Evolutionary conservation across 1,140 invertebrate genomes (phyloP), one percentile per base, ranked within the genome.

Genomic region (Zaprionus vittiger): DNA sequence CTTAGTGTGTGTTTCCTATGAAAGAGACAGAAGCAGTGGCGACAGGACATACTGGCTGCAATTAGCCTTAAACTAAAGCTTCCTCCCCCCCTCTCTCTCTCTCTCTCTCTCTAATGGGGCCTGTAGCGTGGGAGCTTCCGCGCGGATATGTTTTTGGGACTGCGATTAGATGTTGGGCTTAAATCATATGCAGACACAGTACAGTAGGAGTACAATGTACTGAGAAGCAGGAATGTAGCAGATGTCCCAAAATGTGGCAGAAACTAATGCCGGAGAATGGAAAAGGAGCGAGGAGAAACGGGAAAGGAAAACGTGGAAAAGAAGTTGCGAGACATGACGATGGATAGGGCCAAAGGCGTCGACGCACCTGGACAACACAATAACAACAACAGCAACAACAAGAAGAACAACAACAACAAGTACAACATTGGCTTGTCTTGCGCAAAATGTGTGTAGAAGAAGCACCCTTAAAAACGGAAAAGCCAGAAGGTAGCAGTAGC

Each of bases 391-490:
- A n/a, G 1, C 6, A n/a, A n/a, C 20, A 22, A 2, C 20, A 22
- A 20, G 20, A 20, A 20, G 20, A 20, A 15, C 24, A 24, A 24
- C 24, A 24, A 4, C 24, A 4, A 24, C 24, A 24, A 24, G 24
- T 1, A 17, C 41, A n/a, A 17, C 31, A 34, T 34, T 2, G 9
- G 9, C 31, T 60, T 70, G 69, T 69, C 82, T 82, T 82, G 83
- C 79, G 68, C 84, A 81, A 89, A 78, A 56, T 44, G 41, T 17
- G n/a, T n/a, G n/a, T 73, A 52, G 34, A 52, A 79, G 78, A 89
- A 89, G 81, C 85, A 89, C 84, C 84, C 84, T 73, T 87, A 73
- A 90, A 47, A 79, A 68, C 38, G 66, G 54, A 79, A 87, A 85
- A 77, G 38, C 67, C 71, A 62, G 70, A 80, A 63, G 61, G 61